These are phyloP conservation scores for Agriotes lineatus DNA, from an alignment of 2,888 invertebrate species.

Conservation along the genomic window DNA sequence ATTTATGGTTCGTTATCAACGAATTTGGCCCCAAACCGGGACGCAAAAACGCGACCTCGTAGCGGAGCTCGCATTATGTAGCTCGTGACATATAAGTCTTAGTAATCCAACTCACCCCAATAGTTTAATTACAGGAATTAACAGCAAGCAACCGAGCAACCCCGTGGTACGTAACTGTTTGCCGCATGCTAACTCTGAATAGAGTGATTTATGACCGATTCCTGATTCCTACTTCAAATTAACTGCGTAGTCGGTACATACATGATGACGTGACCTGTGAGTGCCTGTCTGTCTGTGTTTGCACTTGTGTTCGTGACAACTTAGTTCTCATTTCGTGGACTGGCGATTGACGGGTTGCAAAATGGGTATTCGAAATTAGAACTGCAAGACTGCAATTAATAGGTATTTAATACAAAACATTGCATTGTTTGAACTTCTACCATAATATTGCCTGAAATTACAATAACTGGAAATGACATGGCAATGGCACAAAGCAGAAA, in stretches of 20 bases:
- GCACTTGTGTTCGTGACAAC: background rate
- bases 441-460: too few species aligned
- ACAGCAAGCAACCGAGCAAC: conserved; percentile 11
- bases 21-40: too few species aligned
- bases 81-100: background rate
- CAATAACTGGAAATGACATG: too few species aligned
- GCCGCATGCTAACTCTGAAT: conserved; percentile 26
- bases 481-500: too few species aligned
- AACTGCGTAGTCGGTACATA: conserved; percentile 23
- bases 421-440: too few species aligned
- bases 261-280: conserved; percentile 24
- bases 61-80: too few species aligned
- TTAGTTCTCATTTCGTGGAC: background rate
- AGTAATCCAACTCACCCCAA: conserved; percentile 4
- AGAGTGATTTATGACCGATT: conserved; percentile 34
- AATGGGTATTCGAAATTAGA: too few species aligned
- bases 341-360: too few species aligned
- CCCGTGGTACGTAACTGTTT: conserved; percentile 16
- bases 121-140: conserved; percentile 36
- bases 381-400: background rate
- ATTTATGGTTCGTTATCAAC: too few species aligned
- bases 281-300: conserved; percentile 15
- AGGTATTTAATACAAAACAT: too few species aligned
- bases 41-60: too few species aligned
- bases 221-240: conserved; percentile 38